Percentiles rank a stretch among this genome's conserved stretches.
Conservation (phyloP, 1,140 invertebrate species). For the Odontomachus brunneus region DNA sequence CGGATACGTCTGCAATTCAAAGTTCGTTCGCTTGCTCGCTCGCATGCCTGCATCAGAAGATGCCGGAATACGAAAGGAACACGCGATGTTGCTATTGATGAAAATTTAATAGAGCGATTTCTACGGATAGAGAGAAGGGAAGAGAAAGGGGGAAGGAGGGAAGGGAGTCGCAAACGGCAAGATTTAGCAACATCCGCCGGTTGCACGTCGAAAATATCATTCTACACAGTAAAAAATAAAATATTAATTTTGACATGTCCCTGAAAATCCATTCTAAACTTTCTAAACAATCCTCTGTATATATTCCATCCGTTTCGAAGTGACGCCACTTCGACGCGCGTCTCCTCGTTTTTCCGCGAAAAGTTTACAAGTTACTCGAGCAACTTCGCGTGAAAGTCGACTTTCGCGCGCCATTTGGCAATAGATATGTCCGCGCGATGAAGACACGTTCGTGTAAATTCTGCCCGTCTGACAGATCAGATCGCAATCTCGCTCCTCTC, state of each 20-base stretch:
- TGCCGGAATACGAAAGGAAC: not conserved
- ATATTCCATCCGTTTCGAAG: too few species aligned
- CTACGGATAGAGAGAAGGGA: not conserved
- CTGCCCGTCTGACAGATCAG: not conserved
- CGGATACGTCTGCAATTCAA: slow-evolving; percentile 10
- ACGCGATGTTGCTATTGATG: slow-evolving; percentile 2
- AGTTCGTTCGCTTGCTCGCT: slow-evolving; percentile 2
- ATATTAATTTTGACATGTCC: too few species aligned
- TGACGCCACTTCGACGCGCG: too few species aligned
- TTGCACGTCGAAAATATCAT: slow-evolving; percentile 27
- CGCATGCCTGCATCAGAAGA: slow-evolving; percentile 28
- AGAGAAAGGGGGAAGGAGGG: not conserved
- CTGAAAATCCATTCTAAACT: too few species aligned
- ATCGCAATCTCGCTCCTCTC: not conserved
- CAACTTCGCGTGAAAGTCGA: not conserved
- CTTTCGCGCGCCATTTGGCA: not conserved
- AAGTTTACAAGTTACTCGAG: too few species aligned
- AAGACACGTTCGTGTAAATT: not conserved
- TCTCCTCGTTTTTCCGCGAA: not conserved
- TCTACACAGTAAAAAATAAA: not conserved
- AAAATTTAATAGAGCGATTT: slow-evolving; percentile 52
- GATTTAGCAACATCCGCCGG: slow-evolving; percentile 5
- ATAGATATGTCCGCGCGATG: not conserved
- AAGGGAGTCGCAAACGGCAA: too few species aligned
- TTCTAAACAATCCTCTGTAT: too few species aligned